phyloP scores from a whole-genome alignment of 2,797 vertebrate species.

The Squalus acanthias region DNA sequence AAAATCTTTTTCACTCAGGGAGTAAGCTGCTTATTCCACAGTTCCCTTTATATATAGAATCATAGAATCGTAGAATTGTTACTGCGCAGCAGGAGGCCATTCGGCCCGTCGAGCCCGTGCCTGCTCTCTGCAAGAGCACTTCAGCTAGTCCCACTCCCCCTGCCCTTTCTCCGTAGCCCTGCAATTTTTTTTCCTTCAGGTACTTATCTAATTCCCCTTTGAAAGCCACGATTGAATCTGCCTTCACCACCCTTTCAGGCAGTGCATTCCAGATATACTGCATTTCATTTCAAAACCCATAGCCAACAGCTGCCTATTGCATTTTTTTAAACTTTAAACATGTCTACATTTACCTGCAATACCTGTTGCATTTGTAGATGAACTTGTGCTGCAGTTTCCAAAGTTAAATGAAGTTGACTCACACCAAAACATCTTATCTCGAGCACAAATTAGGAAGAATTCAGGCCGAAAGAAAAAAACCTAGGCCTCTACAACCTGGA shows the following conservation, averaged over 20 bases:
- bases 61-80: no score
- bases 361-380: not conserved
- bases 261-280: not conserved
- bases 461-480: not conserved
- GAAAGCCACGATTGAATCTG: no score
- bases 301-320: not conserved
- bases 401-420: not conserved
- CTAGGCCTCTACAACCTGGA: not conserved
- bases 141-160: no score
- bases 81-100: no score
- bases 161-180: no score
- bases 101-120: no score
- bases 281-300: not conserved
- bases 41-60: not conserved
- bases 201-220: no score
- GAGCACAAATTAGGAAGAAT: not conserved
- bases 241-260: no score
- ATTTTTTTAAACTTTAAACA: not conserved
- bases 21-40: not conserved
- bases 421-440: not conserved
- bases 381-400: not conserved
- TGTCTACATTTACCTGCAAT: not conserved
- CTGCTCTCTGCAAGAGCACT: no score
- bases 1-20: not conserved
- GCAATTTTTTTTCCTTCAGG: no score